Conservation (phyloP, 2,113 vertebrate species). For the Platysternon megacephalum region DNA sequence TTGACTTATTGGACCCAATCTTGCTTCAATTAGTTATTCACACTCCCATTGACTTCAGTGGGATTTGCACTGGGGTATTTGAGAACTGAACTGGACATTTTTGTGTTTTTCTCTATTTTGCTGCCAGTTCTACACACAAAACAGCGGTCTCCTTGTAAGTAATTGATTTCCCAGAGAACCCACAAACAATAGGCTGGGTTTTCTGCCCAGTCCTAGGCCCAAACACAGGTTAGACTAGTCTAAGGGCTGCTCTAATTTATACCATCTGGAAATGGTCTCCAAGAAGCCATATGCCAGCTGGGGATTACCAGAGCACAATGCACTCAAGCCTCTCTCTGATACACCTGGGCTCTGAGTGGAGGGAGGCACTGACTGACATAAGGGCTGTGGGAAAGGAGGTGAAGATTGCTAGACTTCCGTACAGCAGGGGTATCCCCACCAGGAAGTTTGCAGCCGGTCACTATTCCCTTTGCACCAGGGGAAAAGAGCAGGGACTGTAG, state of each 20-base stretch:
- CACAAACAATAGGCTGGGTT: background rate
- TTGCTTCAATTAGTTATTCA: background rate
- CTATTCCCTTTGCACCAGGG: background rate
- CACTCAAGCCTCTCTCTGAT: background rate
- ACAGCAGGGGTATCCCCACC: background rate
- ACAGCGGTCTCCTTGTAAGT: background rate
- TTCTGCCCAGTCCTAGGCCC: background rate
- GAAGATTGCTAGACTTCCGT: background rate
- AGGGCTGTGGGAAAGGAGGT: background rate
- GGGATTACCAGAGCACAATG: background rate
- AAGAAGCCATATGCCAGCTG: background rate
- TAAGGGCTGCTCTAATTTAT: background rate
- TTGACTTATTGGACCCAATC: background rate
- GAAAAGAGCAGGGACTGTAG: background rate
- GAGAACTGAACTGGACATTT: background rate
- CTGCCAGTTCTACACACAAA: background rate
- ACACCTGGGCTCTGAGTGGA: background rate
- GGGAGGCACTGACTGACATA: background rate
- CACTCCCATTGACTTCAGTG: background rate
- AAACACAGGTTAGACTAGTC: background rate
- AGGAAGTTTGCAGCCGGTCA: background rate
- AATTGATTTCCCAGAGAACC: background rate
- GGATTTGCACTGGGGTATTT: background rate
- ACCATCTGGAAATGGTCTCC: background rate
- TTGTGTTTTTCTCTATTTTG: background rate